phyloP scores from a whole-genome alignment of 1,140 invertebrate genomes.

The Mercenaria mercenaria region DNA sequence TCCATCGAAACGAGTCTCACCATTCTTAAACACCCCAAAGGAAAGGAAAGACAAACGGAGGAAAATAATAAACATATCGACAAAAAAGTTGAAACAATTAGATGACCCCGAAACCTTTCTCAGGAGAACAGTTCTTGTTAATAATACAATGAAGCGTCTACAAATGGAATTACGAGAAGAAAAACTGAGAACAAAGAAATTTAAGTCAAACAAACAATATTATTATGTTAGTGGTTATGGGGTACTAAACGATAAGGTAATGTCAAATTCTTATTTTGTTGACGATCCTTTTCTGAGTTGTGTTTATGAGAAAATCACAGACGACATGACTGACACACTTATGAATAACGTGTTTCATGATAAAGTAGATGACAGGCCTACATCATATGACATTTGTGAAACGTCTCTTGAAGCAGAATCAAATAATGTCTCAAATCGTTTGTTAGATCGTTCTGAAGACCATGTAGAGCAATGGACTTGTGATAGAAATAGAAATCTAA shows the following conservation, averaged over 20 bases:
- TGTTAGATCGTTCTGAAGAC: background rate
- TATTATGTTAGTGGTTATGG: constrained; percentile 67
- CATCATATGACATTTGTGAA: no score
- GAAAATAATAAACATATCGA: background rate
- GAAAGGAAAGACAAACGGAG: constrained; percentile 90
- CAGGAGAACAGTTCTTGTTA: constrained; percentile 93
- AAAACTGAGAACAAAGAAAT: constrained; percentile 88
- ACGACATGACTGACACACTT: no score
- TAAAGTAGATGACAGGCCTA: constrained; percentile 7
- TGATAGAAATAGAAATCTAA: background rate
- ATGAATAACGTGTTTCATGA: no score
- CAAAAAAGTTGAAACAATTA: no score
- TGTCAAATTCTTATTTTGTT: no score
- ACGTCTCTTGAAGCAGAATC: no score
- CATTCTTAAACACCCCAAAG: constrained; percentile 79
- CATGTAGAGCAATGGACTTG: background rate
- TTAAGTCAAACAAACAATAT: no score
- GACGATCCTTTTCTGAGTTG: no score
- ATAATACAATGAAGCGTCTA: no score
- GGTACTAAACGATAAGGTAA: constrained; percentile 73
- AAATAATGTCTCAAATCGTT: no score
- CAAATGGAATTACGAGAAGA: constrained; percentile 93
- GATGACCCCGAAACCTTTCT: constrained; percentile 92
- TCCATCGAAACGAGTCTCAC: no score
- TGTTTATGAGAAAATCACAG: no score